Evolutionary conservation across 2,888 invertebrate species (phyloP).

Genomic region (Argyra leucocephala): DNA sequence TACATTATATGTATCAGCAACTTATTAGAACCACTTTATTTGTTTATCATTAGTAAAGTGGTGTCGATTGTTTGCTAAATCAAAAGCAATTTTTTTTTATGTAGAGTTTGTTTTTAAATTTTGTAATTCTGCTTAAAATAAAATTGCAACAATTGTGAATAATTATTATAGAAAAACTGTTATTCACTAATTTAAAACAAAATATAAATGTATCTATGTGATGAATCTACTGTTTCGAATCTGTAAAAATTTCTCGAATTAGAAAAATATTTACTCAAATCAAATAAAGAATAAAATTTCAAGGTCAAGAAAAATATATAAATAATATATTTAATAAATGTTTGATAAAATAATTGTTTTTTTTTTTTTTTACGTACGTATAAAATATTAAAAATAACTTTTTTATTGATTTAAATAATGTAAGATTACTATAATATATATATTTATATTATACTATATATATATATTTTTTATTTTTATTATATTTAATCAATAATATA

Average conservation of each 20-base stretch:
- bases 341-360: neutral
- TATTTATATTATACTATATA: neutral
- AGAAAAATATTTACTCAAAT: neutral
- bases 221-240: too few relatives aligned
- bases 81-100: neutral
- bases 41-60: neutral
- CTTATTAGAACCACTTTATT: conserved; percentile 9
- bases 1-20: neutral
- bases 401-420: neutral
- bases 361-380: neutral
- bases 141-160: too few relatives aligned
- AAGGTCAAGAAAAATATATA: neutral
- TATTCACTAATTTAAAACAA: too few relatives aligned
- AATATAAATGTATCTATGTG: too few relatives aligned
- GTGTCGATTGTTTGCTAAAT: neutral
- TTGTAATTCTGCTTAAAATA: too few relatives aligned
- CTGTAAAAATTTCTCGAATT: neutral
- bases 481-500: neutral
- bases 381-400: neutral
- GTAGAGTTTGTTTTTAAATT: too few relatives aligned
- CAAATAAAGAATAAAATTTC: neutral
- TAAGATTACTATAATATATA: neutral
- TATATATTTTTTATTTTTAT: too few relatives aligned
- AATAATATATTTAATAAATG: neutral
- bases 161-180: too few relatives aligned